These are phyloP conservation scores for Lepidurus packardi DNA, from an alignment of 1,140 invertebrate genomes.

Conservation along the genomic window DNA sequence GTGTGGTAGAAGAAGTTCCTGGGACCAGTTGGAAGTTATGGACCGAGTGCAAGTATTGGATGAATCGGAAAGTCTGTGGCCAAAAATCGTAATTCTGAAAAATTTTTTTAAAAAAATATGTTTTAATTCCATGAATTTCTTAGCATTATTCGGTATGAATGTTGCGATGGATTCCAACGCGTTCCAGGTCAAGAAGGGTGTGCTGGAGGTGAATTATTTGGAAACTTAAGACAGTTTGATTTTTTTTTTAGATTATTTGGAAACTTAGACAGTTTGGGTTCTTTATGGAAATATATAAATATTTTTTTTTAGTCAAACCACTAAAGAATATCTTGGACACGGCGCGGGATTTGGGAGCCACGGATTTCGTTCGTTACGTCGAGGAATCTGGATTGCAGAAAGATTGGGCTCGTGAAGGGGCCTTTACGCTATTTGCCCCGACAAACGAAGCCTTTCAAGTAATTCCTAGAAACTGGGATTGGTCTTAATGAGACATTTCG, in stretches of 20 bases:
- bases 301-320: conserved; percentile 47
- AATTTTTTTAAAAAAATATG: no score
- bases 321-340: conserved; percentile 50
- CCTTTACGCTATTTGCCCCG: conserved; percentile 52
- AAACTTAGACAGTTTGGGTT: no score
- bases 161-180: conserved; percentile 50
- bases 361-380: conserved; percentile 46
- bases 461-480: conserved; percentile 27
- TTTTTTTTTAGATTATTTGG: no score
- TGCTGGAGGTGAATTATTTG: conserved; percentile 45
- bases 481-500: conserved; percentile 1
- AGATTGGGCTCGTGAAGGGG: conserved; percentile 40
- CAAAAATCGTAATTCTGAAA: conserved; percentile 46
- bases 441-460: conserved; percentile 52
- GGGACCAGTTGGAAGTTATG: conserved; percentile 46
- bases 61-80: conserved; percentile 47
- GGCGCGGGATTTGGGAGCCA: conserved; percentile 47
- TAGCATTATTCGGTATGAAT: conserved; percentile 51
- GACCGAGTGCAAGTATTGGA: conserved; percentile 51
- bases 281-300: not conserved
- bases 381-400: conserved; percentile 45
- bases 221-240: not conserved
- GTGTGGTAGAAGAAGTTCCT: conserved; percentile 49
- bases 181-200: conserved; percentile 46
- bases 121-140: conserved; percentile 33